Evolutionary conservation across 2,113 vertebrate genomes (phyloP).

Genomic region (Miniopterus natalensis): DNA sequence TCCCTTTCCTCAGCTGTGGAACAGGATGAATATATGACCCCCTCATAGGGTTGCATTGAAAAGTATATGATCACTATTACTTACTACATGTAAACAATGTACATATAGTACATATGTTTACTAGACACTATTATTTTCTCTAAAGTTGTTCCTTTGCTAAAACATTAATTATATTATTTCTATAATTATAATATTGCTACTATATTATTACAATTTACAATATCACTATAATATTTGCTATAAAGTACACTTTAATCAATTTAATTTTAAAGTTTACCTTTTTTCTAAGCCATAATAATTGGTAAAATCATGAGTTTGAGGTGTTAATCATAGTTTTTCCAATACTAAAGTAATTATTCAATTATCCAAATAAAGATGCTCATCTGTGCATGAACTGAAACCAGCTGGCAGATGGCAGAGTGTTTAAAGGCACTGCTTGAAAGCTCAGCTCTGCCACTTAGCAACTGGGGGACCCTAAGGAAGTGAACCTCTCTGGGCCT

Average conservation of each 20-base stretch:
- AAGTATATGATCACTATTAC: not conserved
- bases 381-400: not conserved
- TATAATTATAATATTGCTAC: not conserved
- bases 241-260: not conserved
- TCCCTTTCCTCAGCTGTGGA: not conserved
- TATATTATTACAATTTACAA: not conserved
- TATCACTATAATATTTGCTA: not conserved
- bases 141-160: not conserved
- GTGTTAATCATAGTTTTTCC: not conserved
- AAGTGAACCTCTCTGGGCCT: not conserved
- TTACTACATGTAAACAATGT: not conserved
- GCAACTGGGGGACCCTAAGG: not conserved
- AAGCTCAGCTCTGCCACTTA: not conserved
- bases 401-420: not conserved
- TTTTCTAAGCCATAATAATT: not conserved
- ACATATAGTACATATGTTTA: too few relatives aligned
- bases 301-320: not conserved
- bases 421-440: not conserved
- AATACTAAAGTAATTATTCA: not conserved
- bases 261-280: conserved; percentile 37
- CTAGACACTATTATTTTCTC: not conserved
- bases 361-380: not conserved
- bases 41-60: not conserved
- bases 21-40: not conserved
- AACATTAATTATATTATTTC: not conserved